A percentile compares a stretch with the other conserved stretches of the same genome.
Evolutionary conservation across 2,797 vertebrate species (phyloP).

Genomic region (Enteromius argenteus): DNA sequence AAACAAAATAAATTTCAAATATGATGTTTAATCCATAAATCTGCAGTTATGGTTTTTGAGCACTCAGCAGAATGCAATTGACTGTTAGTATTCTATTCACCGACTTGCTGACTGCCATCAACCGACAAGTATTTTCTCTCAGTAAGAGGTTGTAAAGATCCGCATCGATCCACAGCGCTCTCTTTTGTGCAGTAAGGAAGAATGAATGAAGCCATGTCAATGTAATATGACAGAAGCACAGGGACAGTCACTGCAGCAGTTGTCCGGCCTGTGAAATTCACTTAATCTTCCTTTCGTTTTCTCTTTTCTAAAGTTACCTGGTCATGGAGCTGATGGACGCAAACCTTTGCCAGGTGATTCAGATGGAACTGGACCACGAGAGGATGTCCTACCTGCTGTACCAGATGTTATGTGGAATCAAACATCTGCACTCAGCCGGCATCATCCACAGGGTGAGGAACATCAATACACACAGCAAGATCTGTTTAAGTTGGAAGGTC

Average conservation of each 20-base stretch:
- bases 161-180: conserved; percentile 7
- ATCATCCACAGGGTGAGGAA: conserved; percentile 97
- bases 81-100: neutral
- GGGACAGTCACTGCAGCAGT: neutral
- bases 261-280: neutral
- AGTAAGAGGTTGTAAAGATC: conserved; percentile 27
- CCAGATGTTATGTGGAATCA: conserved; percentile 99
- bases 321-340: conserved; percentile 99
- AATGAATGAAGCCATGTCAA: neutral
- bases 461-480: neutral
- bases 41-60: neutral
- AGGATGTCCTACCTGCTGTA: conserved; percentile 99
- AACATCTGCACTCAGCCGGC: conserved; percentile 97
- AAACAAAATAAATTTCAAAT: neutral
- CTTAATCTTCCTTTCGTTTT: neutral
- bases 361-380: conserved; percentile 99
- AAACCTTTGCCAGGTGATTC: conserved; percentile 99
- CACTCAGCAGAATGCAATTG: neutral
- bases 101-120: conserved; percentile 21
- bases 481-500: neutral
- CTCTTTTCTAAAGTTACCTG: conserved; percentile 85
- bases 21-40: conserved; percentile 23
- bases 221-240: neutral
- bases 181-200: conserved; percentile 5
- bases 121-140: conserved; percentile 35